Evolutionary conservation across 2,888 invertebrate species (phyloP), one percentile per base, ranked within the genome.

Genomic region (Globia sparganii): DNA sequence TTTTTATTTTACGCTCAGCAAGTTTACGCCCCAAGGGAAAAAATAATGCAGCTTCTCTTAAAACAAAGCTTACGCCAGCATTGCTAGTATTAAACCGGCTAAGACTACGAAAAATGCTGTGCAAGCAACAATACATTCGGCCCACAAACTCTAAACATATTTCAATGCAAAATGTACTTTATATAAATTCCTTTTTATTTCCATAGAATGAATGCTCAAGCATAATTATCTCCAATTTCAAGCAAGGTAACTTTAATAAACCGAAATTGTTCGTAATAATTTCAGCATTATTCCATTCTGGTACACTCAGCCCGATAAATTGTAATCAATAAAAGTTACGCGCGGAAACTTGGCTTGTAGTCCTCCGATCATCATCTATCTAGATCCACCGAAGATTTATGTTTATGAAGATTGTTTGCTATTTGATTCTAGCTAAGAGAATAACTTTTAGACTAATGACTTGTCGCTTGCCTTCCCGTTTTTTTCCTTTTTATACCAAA

Each of bases 281-380:
- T 83, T 67, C 34, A 62, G 58, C 71, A 86, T 80, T 83, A 80
- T 86, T 86, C 77, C 72, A 77, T 84, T 64, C 70, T 58, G 72
- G 70, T 75, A 70, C 72, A 78, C 84, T 73, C 66, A 28, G 74
- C 37, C 25, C 58, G 66, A 73, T 75, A 83, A 77, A 71, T 78
- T 59, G 75, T 73, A 85, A 85, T 78, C 85, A 81, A 86, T 87
- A 85, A 75, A 75, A 85, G 70, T 62, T 84, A 68, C 34, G 37
- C n/a, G 80, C 37, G 31, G 8, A 43, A 80, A 79, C 40, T 82
- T 83, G 9, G 15, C n/a, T 37, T n/a, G 61, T 58, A 43, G 66
- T 34, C 4, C 18, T n/a, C 8, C 58, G 69, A 67, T 62, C 77
- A 70, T 74, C 74, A 72, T 86, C 70, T 77, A 78, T 80, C 72